These are phyloP conservation scores for Phyto melanocephala DNA, from an alignment of 2,888 invertebrate species.

Conservation along the genomic window DNA sequence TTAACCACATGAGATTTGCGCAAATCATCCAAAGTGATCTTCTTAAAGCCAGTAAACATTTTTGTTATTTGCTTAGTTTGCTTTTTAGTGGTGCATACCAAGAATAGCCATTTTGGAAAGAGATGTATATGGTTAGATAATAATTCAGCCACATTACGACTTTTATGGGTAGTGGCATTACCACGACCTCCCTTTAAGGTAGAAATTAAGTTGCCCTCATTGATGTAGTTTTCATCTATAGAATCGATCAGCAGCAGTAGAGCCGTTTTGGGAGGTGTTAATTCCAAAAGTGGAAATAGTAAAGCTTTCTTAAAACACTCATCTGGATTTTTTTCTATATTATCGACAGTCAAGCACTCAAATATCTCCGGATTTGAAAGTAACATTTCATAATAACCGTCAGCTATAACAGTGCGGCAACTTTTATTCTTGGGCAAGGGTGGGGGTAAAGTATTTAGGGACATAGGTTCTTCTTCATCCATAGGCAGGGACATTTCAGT, in stretches of 20 bases:
- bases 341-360: slow-evolving; percentile 88
- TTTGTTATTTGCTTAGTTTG: slow-evolving; percentile 90
- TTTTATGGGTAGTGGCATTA: slow-evolving; percentile 77
- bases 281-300: slow-evolving; percentile 90
- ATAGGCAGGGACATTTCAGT: slow-evolving; percentile 4
- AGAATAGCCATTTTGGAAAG: slow-evolving; percentile 94
- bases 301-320: slow-evolving; percentile 94
- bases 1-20: slow-evolving; percentile 93
- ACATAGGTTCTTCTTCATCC: slow-evolving; percentile 31
- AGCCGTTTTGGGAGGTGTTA: slow-evolving; percentile 91
- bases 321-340: slow-evolving; percentile 92
- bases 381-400: slow-evolving; percentile 89
- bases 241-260: slow-evolving; percentile 94
- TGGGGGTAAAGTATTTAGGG: slow-evolving; percentile 74
- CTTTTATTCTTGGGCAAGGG: slow-evolving; percentile 80
- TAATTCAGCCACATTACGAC: slow-evolving; percentile 88
- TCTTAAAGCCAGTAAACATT: slow-evolving; percentile 93
- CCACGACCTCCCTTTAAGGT: slow-evolving; percentile 78
- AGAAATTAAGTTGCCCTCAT: slow-evolving; percentile 80
- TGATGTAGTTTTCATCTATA: slow-evolving; percentile 88
- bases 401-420: slow-evolving; percentile 84
- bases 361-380: slow-evolving; percentile 89
- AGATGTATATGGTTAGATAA: slow-evolving; percentile 93
- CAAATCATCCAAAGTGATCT: slow-evolving; percentile 94
- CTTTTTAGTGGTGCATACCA: slow-evolving; percentile 92